Base-by-base conservation (phyloP, 1,140 invertebrate genomes). In the Schlechtendalia chinensis region DNA sequence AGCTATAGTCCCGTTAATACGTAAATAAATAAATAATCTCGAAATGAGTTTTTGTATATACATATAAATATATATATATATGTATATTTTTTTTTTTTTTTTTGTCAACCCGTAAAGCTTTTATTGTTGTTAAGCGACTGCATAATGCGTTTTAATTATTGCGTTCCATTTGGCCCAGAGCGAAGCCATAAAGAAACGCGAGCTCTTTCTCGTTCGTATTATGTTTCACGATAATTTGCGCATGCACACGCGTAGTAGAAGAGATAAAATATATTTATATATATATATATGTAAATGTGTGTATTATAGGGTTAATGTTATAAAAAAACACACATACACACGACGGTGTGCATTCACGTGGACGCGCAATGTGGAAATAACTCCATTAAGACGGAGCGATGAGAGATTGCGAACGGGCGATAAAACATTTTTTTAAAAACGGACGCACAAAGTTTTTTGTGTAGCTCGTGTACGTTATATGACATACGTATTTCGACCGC, bases 371-470 rank as follows among this genome's bases (percentile, higher is more conserved):
- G n/a, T 14, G 39, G 29, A 54, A 11, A 47, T 74, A 56, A 54
- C 53, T 74, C 50, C 50, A 74, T 74, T 54, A 74, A 74, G 50
- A 74, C 54, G 56, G 53, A 24, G 53, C 69, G 69, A 54, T n/a
- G n/a, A 27, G 69, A 72, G 69, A 72, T 72, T 72, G 69, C 69
- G 5, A 72, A 72, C 69, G 47, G 50, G 27, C 53, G 71, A 74
- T 74, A 74, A 74, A 74, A 74, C 71, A 56, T 74, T 74, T 54
- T 74, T 54, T 39, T 11, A 1, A 32, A 74, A 54, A 74, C 19
- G 50, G 29, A 74, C 17, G 32, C 32, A 72, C 69, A 54, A 53
- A 29, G 71, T 56, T 3, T 74, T 74, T 74, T n/a, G n/a, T n/a
- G n/a, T n/a, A n/a, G n/a, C n/a, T 74, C 71, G 71, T 74, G 71